Evolutionary conservation across 2,888 invertebrate species (phyloP).

Genomic region (Plagodis pulveraria): DNA sequence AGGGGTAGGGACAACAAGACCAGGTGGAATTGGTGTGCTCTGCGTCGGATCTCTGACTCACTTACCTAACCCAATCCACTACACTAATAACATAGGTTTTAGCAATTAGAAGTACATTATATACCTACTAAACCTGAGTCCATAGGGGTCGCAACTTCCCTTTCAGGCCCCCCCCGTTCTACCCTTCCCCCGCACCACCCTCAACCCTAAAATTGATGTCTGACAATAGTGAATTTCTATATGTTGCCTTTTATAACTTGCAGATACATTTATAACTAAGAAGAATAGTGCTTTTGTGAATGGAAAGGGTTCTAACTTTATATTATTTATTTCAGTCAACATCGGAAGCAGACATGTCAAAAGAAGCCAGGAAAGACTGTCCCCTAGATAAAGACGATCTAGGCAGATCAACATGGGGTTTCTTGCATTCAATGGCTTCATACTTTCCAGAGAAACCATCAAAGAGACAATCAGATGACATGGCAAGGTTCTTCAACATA

Average conservation of each 20-base stretch:
- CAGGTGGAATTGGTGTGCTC: no score
- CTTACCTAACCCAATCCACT: no score
- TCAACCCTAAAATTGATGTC: no score
- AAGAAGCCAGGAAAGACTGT: constrained; percentile 80
- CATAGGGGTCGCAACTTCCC: no score
- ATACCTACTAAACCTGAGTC: no score
- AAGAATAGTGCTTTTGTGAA: not conserved
- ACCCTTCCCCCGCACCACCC: no score
- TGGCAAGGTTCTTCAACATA: constrained; percentile 91
- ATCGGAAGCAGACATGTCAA: constrained; percentile 25
- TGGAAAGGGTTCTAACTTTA: not conserved
- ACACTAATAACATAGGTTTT: no score
- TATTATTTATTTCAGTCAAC: constrained; percentile 13
- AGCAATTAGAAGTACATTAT: no score
- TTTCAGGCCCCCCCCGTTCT: no score
- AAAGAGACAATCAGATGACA: constrained; percentile 88
- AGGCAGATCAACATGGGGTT: constrained; percentile 94
- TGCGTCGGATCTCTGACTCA: no score
- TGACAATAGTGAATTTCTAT: no score
- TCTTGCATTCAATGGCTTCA: constrained; percentile 98
- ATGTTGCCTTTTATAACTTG: constrained; percentile 20
- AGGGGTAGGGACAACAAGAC: no score
- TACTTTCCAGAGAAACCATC: constrained; percentile 95
- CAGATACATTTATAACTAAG: constrained; percentile 13
- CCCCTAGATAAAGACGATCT: constrained; percentile 91